Evolutionary conservation across 2,888 invertebrate species (phyloP).

Genomic region (Diarsia dahlii): DNA sequence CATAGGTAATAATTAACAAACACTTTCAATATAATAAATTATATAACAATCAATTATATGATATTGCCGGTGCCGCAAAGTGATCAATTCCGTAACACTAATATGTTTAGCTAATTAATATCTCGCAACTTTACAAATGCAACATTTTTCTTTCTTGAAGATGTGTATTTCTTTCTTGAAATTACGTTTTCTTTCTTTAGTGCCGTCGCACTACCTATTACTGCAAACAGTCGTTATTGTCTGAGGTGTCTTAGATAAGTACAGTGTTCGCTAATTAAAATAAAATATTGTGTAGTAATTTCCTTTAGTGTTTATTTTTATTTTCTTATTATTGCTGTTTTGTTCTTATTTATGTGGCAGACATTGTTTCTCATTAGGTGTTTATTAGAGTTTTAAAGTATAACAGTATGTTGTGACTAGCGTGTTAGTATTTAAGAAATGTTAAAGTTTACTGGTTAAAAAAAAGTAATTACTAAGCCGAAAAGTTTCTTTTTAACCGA

Average conservation of each 20-base stretch:
- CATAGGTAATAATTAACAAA: conserved; percentile 23
- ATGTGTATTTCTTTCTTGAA: conserved; percentile 10
- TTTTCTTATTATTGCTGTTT: conserved; percentile 10
- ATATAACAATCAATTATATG: background rate
- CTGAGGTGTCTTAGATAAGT: background rate
- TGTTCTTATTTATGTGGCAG: background rate
- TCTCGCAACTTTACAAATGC: background rate
- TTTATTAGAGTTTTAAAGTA: conserved; percentile 5
- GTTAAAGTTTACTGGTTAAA: too few species aligned
- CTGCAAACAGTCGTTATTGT: background rate
- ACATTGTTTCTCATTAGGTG: conserved; percentile 10
- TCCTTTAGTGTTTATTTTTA: conserved; percentile 2
- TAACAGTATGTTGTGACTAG: background rate
- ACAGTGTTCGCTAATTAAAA: background rate
- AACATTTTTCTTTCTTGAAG: conserved; percentile 6
- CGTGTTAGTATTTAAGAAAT: background rate
- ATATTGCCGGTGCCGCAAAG: conserved; percentile 1
- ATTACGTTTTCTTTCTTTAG: conserved; percentile 1
- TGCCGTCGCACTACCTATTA: background rate
- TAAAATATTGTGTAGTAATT: background rate
- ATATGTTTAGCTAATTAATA: conserved; percentile 15
- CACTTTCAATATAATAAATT: conserved; percentile 1
- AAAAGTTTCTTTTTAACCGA: too few species aligned
- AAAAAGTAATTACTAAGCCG: too few species aligned
- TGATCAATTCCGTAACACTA: conserved; percentile 6